Percentiles rank a stretch among this genome's conserved stretches.
phyloP scores from a whole-genome alignment of 1,140 invertebrate species.

The Drosophila melanogaster region DNA sequence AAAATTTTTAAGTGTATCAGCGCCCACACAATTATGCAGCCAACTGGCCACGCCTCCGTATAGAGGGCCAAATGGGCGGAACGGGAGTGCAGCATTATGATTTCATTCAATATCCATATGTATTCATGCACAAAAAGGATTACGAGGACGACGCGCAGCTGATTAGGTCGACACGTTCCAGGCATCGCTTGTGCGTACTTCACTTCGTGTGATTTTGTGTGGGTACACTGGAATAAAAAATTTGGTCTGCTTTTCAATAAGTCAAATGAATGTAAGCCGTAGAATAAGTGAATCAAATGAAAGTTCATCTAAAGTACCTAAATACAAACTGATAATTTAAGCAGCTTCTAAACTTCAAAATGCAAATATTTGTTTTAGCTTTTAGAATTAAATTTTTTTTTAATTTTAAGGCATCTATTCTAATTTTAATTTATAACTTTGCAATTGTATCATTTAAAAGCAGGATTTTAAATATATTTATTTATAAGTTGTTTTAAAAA shows the following conservation, averaged over 20 bases:
- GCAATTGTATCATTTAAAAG: too few relatives aligned
- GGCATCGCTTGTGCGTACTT: conserved; percentile 14
- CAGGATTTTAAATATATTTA: too few relatives aligned
- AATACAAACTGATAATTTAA: too few relatives aligned
- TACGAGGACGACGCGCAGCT: conserved; percentile 44
- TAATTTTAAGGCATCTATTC: too few relatives aligned
- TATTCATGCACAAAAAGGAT: conserved; percentile 53
- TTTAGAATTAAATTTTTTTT: too few relatives aligned
- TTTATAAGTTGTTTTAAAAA: neutral
- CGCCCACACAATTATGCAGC: conserved; percentile 73
- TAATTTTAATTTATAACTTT: too few relatives aligned
- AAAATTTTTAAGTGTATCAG: conserved; percentile 57
- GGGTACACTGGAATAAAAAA: conserved; percentile 10
- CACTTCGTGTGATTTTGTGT: conserved; percentile 11
- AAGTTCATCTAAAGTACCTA: too few relatives aligned
- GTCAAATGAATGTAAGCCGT: too few relatives aligned
- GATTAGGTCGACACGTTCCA: conserved; percentile 76
- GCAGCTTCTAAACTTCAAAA: too few relatives aligned
- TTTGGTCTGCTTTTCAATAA: neutral
- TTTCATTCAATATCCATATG: conserved; percentile 13
- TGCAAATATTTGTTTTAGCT: too few relatives aligned
- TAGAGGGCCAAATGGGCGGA: neutral
- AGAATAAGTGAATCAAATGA: too few relatives aligned
- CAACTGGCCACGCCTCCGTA: conserved; percentile 39
- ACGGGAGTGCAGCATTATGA: conserved; percentile 45